These are phyloP conservation scores for Peromyscus maniculatus DNA, from an alignment of 2,113 vertebrate genomes.

Conservation along the genomic window DNA sequence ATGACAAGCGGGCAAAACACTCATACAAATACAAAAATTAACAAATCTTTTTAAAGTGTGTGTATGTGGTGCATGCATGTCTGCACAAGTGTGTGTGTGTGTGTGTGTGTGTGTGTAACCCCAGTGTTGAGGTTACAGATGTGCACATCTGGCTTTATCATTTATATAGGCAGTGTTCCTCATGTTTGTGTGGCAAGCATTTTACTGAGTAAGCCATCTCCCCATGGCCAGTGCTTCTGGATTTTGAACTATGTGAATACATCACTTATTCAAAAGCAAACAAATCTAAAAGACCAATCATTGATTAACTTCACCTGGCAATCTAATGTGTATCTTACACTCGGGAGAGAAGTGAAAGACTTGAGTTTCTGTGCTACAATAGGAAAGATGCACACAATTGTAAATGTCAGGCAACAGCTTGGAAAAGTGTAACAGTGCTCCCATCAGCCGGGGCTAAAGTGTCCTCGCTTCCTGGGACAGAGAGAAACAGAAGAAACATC, in stretches of 20 bases:
- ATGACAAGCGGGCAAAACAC: neutral
- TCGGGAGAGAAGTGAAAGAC: neutral
- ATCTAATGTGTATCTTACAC: neutral
- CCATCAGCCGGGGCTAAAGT: neutral
- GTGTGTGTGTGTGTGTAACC: neutral
- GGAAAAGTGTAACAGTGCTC: neutral
- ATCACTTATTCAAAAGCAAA: constrained; percentile 1
- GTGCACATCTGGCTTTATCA: neutral
- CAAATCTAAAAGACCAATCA: neutral
- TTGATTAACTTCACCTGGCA: neutral
- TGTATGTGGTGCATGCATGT: neutral
- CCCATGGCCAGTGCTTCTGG: neutral
- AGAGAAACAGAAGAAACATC: neutral
- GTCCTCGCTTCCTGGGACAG: neutral
- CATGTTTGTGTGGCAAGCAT: neutral
- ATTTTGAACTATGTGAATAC: neutral
- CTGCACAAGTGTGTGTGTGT: neutral
- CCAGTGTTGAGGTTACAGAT: neutral
- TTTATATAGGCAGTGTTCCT: neutral
- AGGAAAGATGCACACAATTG: neutral
- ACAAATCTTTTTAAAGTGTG: neutral
- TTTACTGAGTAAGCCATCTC: neutral
- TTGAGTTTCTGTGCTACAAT: neutral
- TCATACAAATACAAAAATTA: neutral
- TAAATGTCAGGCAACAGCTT: neutral